Evolutionary conservation across 2,797 vertebrate genomes (phyloP), one percentile per base, ranked within the genome.

Genomic region (Poecilia velifera): DNA sequence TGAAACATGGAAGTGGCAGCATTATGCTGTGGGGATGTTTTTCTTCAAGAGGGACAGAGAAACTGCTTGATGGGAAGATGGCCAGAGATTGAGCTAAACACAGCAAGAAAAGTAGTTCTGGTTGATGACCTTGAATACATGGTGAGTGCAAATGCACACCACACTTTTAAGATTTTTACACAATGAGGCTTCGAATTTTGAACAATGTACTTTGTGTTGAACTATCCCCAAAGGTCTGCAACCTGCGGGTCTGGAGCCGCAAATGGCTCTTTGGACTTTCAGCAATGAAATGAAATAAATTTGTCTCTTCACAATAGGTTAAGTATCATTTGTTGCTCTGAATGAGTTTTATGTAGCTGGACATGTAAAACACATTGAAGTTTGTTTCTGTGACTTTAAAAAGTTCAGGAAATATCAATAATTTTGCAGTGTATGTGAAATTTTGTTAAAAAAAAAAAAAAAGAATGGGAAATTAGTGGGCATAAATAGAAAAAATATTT

Each of bases 161-260:
- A 25, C 66, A 70, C 36, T 41, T 70, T 41, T 70, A 70, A 43
- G 66, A 70, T 25, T 70, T 70, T 49, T 49, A 55, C 25, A 25
- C 14, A 41, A 41, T 41, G 39, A 41, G 41, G 8, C 41, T 41
- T 41, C 31, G 41, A 41, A 41, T 8, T 41, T 41, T 16, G 16
- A 34, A 16, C 10, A 31, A 62, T 16, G 36, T 1, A 20, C 18
- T 20, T 36, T 4, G 18, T 66, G 34, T 66, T 39, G 34, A 36
- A 39, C 7, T 9, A 39, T 22, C 18, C 18, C 8, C 51, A 22
- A 53, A 49, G 18, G 47, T 49, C 47, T 49, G 47, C 16, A 49
- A 49, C 47, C 47, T 16, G 47, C 1, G 47, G 47, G 16, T 6
- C 47, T 20, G 16, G 47, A 20, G 47, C 5, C 18, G 18, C 18